phyloP scores from a whole-genome alignment of 2,888 invertebrate genomes.

The Parnassius glacialis region DNA sequence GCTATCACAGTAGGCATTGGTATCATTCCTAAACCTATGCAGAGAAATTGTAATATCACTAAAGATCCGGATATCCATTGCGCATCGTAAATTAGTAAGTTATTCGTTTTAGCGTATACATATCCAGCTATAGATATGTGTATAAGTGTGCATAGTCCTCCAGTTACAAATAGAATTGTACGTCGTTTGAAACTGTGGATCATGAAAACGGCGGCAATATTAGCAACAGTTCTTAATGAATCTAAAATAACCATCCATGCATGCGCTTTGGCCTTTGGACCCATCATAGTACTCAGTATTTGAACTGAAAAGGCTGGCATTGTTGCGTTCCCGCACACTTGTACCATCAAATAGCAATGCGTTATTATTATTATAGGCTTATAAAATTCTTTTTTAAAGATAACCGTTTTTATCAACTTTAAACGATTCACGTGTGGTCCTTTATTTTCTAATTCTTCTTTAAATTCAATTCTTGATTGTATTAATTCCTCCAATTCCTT shows the following conservation, averaged over 20 bases:
- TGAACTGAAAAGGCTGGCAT: slow-evolving; percentile 50
- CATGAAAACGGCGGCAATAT: slow-evolving; percentile 44
- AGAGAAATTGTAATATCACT: slow-evolving; percentile 62
- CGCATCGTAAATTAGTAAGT: slow-evolving; percentile 35
- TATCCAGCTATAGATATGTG: slow-evolving; percentile 47
- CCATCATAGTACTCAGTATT: slow-evolving; percentile 47
- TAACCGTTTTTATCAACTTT: slow-evolving; percentile 35
- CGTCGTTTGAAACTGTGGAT: slow-evolving; percentile 50
- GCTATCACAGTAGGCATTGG: slow-evolving; percentile 85
- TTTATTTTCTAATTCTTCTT: slow-evolving; percentile 27
- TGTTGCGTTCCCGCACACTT: slow-evolving; percentile 54
- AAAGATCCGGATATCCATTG: slow-evolving; percentile 27
- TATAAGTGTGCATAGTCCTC: slow-evolving; percentile 40
- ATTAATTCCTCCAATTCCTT: slow-evolving; percentile 60
- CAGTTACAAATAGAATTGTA: slow-evolving; percentile 48
- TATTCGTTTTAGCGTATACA: slow-evolving; percentile 43
- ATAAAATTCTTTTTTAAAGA: slow-evolving; percentile 52
- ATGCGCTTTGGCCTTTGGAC: slow-evolving; percentile 42
- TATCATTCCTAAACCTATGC: slow-evolving; percentile 78
- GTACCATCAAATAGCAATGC: slow-evolving; percentile 50
- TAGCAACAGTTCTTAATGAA: slow-evolving; percentile 49
- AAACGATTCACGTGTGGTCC: slow-evolving; percentile 27
- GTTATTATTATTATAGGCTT: slow-evolving; percentile 57
- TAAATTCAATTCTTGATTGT: slow-evolving; percentile 45
- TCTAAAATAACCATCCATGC: slow-evolving; percentile 48